Evolutionary conservation across 2,888 invertebrate genomes (phyloP).

Genomic region (Resseliella maxima): DNA sequence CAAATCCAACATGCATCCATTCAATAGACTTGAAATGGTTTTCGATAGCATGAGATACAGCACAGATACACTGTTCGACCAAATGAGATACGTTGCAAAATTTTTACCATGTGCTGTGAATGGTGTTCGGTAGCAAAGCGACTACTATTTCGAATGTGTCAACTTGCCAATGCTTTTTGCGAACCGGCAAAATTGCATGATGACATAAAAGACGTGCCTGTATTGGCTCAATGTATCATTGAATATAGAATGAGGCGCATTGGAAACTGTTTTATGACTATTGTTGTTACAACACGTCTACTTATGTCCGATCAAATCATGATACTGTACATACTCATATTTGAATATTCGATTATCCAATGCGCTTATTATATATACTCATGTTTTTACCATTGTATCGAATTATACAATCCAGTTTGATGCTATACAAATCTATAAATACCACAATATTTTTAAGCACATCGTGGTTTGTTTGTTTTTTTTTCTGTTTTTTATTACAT

Average conservation of each 20-base stretch:
- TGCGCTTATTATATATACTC: neutral
- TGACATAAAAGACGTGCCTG: neutral
- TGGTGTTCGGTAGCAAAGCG: neutral
- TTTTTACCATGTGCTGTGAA: neutral
- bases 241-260: slow-evolving; percentile 10
- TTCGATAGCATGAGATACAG: slow-evolving; percentile 43
- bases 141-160: slow-evolving; percentile 8
- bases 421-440: neutral
- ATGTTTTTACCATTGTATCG: neutral
- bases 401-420: neutral
- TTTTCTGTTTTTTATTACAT: no score
- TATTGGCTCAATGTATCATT: neutral
- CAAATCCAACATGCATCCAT: slow-evolving; percentile 38
- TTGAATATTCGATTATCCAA: neutral
- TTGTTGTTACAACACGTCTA: slow-evolving; percentile 25
- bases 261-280: slow-evolving; percentile 18
- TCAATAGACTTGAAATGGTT: slow-evolving; percentile 48
- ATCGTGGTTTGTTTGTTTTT: no score
- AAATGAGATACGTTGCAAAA: slow-evolving; percentile 44
- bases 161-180: slow-evolving; percentile 16
- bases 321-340: slow-evolving; percentile 5
- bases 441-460: neutral
- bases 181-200: neutral
- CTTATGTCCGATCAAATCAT: slow-evolving; percentile 29
- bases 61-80: slow-evolving; percentile 19